Conservation (phyloP, 2,888 invertebrate species). For the Hoplodrina blanda region DNA sequence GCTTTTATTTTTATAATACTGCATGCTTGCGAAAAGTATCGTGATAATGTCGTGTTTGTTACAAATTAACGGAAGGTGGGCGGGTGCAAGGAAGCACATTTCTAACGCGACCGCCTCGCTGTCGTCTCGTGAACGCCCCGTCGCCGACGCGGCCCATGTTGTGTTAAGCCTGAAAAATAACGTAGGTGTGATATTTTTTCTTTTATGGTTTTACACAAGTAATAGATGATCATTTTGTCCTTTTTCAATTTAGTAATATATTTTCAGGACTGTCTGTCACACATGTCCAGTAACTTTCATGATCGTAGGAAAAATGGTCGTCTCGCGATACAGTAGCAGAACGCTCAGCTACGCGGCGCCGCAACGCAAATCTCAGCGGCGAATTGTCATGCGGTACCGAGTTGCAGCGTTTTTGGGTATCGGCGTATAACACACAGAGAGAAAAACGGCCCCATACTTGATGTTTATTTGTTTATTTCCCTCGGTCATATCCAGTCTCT, state of each 20-base stretch:
- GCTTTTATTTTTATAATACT: constrained; percentile 34
- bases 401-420: too few species aligned
- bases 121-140: constrained; percentile 37
- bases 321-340: too few species aligned
- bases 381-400: too few species aligned
- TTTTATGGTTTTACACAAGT: neutral
- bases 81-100: constrained; percentile 49
- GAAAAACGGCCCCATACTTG: neutral
- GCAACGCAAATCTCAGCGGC: too few species aligned
- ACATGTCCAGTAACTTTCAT: too few species aligned
- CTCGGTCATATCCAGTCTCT: constrained; percentile 59
- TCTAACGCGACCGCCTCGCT: constrained; percentile 37
- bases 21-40: constrained; percentile 40
- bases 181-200: neutral
- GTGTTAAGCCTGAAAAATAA: constrained; percentile 40
- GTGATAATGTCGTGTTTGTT: constrained; percentile 50
- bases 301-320: too few species aligned
- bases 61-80: constrained; percentile 53
- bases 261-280: neutral
- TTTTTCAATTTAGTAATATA: neutral
- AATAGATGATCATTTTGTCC: neutral
- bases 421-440: neutral
- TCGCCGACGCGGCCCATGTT: constrained; percentile 10
- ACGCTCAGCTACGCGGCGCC: too few species aligned
- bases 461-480: constrained; percentile 23